Base-by-base conservation (phyloP, 2,113 vertebrate species). In the Nerophis ophidion region DNA sequence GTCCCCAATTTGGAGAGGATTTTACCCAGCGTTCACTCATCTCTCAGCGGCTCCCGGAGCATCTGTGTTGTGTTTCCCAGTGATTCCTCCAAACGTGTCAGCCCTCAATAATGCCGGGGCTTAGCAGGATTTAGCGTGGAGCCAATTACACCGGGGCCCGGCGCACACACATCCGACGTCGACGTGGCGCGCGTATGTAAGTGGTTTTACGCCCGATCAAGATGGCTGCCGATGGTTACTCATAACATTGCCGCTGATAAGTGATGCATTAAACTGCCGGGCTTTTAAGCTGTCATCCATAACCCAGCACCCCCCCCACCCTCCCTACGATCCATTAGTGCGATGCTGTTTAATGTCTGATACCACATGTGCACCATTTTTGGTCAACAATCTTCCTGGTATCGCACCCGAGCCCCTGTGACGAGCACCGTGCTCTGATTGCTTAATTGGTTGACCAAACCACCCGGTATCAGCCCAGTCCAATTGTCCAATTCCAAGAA, bases 291-390 rank as follows among this genome's bases (percentile, higher is more conserved):
- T 74, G 64, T 66, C 61, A 45, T 42, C 42, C 16, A 44, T 19
- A n/a, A n/a, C n/a, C n/a, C n/a, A n/a, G n/a, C n/a, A n/a, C 48
- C 52, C 40, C 17, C 35, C 15, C 51, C 33, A 8, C 10, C 35
- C 56, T 44, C 14, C 15, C 58, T 12, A 44, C 8, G 17, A 40
- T 46, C 71, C 71, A 75, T 77, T 71, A 60, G 69, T 68, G n/a
- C 66, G 54, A 56, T 66, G 57, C 36, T 59, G 63, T 69, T 74
- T 66, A 70, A 72, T 75, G 68, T 71, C 75, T 76, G 47, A 62
- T 52, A 55, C 72, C 56, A 63, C 65, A 74, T 68, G 64, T 64
- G 67, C 65, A 81, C 72, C 61, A 15, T 36, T 8, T 38, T 55
- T 42, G 42, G 10, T 42, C n/a, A 42, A 17, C 38, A 6, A 42